phyloP scores from a whole-genome alignment of 2,888 invertebrate genomes.

The Euplexia lucipara region DNA sequence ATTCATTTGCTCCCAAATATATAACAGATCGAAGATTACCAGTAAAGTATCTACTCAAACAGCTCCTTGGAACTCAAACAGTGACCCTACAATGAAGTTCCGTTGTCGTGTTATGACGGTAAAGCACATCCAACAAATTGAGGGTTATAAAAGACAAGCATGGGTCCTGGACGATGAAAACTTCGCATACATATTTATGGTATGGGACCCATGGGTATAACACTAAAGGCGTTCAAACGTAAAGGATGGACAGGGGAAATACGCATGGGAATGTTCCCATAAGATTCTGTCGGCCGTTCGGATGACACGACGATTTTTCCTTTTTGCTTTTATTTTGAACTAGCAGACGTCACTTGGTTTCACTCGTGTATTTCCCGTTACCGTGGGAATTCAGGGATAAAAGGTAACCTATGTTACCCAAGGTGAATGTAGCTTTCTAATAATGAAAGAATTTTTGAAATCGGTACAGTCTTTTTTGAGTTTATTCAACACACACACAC shows the following conservation, averaged over 20 bases:
- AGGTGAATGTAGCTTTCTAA: too few relatives aligned
- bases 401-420: too few relatives aligned
- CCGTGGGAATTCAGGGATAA: too few relatives aligned
- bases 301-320: slow-evolving; percentile 1
- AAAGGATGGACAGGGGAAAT: slow-evolving; percentile 33
- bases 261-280: slow-evolving; percentile 29
- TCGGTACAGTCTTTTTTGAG: too few relatives aligned
- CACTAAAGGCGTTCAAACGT: slow-evolving; percentile 29
- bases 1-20: too few relatives aligned
- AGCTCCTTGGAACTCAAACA: background rate
- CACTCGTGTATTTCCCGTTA: too few relatives aligned
- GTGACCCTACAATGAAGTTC: slow-evolving; percentile 7
- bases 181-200: slow-evolving; percentile 34
- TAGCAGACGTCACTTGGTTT: too few relatives aligned
- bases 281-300: slow-evolving; percentile 17
- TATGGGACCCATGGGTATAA: slow-evolving; percentile 20
- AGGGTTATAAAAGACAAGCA: slow-evolving; percentile 35
- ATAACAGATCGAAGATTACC: too few relatives aligned
- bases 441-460: too few relatives aligned
- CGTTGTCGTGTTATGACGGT: slow-evolving; percentile 17
- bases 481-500: too few relatives aligned
- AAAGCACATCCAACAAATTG: slow-evolving; percentile 28
- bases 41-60: too few relatives aligned
- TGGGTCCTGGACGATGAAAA: slow-evolving; percentile 41
- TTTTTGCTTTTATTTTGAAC: slow-evolving; percentile 12